Percentiles rank a stretch among this genome's conserved stretches.
Evolutionary conservation across 2,888 invertebrate species (phyloP).

Genomic region (Drosophila paracracens): DNA sequence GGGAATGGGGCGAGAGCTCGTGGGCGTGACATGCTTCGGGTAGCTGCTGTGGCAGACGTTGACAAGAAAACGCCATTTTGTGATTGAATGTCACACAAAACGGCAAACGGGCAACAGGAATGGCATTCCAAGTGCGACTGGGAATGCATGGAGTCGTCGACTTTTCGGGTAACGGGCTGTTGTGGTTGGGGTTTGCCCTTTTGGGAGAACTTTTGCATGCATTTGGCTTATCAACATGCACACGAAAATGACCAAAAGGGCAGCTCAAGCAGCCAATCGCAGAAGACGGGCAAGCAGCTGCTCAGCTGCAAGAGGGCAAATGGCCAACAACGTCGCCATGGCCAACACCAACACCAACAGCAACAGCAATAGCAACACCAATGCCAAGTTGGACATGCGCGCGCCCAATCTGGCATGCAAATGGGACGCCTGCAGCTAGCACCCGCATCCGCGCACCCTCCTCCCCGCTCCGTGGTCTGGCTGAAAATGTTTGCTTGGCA

Average conservation of each 20-base stretch:
- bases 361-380: conserved; percentile 32
- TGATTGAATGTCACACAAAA: conserved; percentile 83
- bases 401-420: conserved; percentile 80
- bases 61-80: conserved; percentile 83
- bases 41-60: conserved; percentile 75
- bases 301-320: conserved; percentile 58
- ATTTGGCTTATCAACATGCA: conserved; percentile 78
- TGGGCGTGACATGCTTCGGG: conserved; percentile 70
- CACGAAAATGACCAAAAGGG: conserved; percentile 67
- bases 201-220: conserved; percentile 63
- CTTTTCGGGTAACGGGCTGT: conserved; percentile 27
- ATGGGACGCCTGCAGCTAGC: conserved; percentile 53
- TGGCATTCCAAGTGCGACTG: conserved; percentile 34
- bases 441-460: background rate
- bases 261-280: conserved; percentile 71
- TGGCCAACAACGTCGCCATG: conserved; percentile 58
- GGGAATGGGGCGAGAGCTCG: conserved; percentile 37
- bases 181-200: conserved; percentile 25
- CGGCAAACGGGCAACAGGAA: conserved; percentile 30
- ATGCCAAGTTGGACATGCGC: conserved; percentile 73
- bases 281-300: conserved; percentile 51
- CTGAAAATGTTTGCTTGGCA: conserved; percentile 83
- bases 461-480: background rate
- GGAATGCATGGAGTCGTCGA: conserved; percentile 26
- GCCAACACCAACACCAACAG: conserved; percentile 41